Evolutionary conservation across 2,113 vertebrate genomes (phyloP).

Genomic region (Tricholaema leucomelas): DNA sequence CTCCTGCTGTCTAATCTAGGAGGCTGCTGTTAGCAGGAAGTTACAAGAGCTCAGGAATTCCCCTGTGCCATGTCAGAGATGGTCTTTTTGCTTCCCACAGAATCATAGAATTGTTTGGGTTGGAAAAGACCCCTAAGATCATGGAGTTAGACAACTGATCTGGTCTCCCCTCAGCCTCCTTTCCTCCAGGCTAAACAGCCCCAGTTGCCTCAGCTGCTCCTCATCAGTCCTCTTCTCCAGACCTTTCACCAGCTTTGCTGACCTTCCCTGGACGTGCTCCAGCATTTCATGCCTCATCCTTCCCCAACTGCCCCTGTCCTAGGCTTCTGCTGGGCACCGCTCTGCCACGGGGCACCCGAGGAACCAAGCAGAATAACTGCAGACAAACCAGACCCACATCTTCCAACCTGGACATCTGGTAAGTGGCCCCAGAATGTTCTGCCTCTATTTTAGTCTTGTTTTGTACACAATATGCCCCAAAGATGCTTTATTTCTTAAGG

Average conservation of each 20-base stretch:
- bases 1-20: neutral
- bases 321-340: neutral
- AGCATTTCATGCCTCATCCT: neutral
- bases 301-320: neutral
- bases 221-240: too few species aligned
- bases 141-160: too few species aligned
- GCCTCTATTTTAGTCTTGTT: slow-evolving; percentile 67
- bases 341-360: neutral
- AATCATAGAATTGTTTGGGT: too few species aligned
- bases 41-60: neutral
- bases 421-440: slow-evolving; percentile 58
- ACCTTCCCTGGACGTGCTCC: too few species aligned
- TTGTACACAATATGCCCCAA: slow-evolving; percentile 61
- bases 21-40: neutral
- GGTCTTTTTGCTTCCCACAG: neutral
- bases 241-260: too few species aligned
- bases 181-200: too few species aligned
- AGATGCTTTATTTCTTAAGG: slow-evolving; percentile 47
- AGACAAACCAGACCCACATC: neutral
- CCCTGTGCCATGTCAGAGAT: neutral
- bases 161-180: too few species aligned
- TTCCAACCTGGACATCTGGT: slow-evolving; percentile 24
- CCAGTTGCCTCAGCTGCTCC: too few species aligned
- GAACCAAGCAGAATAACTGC: neutral
- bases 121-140: too few species aligned